Percentiles rank a stretch among this genome's conserved stretches.
phyloP scores from a whole-genome alignment of 2,113 vertebrate genomes.

The Paracanthobrama guichenoti region DNA sequence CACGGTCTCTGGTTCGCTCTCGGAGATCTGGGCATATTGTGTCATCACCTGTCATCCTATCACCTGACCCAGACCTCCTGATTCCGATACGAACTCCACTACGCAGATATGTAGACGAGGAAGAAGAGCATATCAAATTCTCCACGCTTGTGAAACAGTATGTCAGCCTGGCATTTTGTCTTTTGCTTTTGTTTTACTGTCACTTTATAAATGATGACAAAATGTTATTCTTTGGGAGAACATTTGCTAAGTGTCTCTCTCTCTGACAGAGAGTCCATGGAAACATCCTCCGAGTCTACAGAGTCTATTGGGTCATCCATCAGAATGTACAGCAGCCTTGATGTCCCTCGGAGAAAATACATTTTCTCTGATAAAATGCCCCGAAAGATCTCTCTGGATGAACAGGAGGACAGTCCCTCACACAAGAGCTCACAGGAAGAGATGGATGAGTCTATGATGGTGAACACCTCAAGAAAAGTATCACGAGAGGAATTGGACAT shows the following conservation, averaged over 20 bases:
- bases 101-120: constrained; percentile 66
- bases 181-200: neutral
- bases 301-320: constrained; percentile 63
- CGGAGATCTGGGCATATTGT: constrained; percentile 61
- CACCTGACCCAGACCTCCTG: constrained; percentile 73
- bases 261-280: constrained; percentile 69
- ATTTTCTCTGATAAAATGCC: constrained; percentile 56
- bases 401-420: constrained; percentile 45
- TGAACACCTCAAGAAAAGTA: constrained; percentile 51
- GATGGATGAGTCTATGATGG: constrained; percentile 48
- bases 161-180: constrained; percentile 42
- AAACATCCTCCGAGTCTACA: constrained; percentile 62
- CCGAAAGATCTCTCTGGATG: constrained; percentile 61
- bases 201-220: no score
- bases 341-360: constrained; percentile 61
- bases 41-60: constrained; percentile 60
- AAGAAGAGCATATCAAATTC: constrained; percentile 64
- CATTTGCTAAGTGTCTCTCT: constrained; percentile 9
- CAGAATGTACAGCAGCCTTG: constrained; percentile 63
- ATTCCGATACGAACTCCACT: constrained; percentile 67
- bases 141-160: constrained; percentile 77
- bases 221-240: neutral
- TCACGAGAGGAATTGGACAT: constrained; percentile 59
- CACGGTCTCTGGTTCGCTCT: constrained; percentile 63
- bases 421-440: constrained; percentile 64